These are phyloP conservation scores for Physocephala rufipes DNA, from an alignment of 2,888 invertebrate species.

Conservation along the genomic window DNA sequence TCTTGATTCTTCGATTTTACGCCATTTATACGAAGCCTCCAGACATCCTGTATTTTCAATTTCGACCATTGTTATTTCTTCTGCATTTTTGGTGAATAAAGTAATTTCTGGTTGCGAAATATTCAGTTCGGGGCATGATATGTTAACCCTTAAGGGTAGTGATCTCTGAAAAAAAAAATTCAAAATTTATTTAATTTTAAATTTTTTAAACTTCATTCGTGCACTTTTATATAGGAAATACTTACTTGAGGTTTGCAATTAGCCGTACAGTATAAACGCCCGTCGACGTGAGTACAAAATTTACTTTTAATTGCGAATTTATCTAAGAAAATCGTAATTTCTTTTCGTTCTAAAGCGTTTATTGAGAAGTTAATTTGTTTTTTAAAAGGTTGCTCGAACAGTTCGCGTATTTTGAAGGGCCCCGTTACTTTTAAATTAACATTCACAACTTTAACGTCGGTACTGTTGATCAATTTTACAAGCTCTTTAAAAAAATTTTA, in stretches of 20 bases:
- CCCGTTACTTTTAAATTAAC: conserved; percentile 49
- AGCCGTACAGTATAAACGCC: conserved; percentile 50
- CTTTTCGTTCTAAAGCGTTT: conserved; percentile 45
- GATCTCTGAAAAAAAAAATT: conserved; percentile 42
- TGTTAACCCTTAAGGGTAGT: conserved; percentile 45
- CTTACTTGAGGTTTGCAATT: conserved; percentile 47
- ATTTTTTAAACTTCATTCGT: background rate
- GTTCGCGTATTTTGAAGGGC: conserved; percentile 53
- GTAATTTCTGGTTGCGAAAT: conserved; percentile 52
- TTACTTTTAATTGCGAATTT: conserved; percentile 44
- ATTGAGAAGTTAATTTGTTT: conserved; percentile 46
- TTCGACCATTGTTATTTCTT: conserved; percentile 45
- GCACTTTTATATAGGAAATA: background rate
- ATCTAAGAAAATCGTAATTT: conserved; percentile 52
- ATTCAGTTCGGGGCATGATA: conserved; percentile 50
- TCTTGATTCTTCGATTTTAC: conserved; percentile 47
- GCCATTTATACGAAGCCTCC: conserved; percentile 54
- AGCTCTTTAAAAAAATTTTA: conserved; percentile 44
- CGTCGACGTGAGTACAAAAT: conserved; percentile 49
- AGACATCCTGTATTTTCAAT: conserved; percentile 52
- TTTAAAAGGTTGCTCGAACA: conserved; percentile 46
- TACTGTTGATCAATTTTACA: conserved; percentile 44
- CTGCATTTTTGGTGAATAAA: conserved; percentile 51
- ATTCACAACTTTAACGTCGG: conserved; percentile 30
- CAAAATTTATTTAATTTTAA: background rate